These are phyloP conservation scores for Smittia sp. DNA, from an alignment of 2,888 invertebrate genomes.

Conservation along the genomic window DNA sequence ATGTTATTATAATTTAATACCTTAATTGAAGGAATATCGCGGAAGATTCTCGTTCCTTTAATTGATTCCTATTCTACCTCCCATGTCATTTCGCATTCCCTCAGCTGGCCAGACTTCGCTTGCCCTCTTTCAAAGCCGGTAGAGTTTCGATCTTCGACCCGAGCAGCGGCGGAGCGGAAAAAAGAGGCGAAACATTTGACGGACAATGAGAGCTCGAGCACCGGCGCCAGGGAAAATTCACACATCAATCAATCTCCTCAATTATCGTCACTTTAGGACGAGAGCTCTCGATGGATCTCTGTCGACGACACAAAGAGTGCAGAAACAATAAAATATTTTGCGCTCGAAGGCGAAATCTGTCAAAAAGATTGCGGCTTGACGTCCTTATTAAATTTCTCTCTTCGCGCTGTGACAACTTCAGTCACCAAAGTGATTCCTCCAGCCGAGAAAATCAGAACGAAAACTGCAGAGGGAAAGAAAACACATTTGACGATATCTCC, in stretches of 20 bases:
- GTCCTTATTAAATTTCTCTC: conserved; percentile 1
- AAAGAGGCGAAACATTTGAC: not conserved
- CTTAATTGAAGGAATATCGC: conserved; percentile 25
- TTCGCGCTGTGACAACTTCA: not conserved
- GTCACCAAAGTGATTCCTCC: not conserved
- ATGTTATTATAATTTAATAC: conserved; percentile 27
- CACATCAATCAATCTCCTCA: conserved; percentile 39
- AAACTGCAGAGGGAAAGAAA: not conserved
- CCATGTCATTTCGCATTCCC: conserved; percentile 16
- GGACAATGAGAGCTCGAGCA: not conserved
- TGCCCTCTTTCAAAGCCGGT: not conserved
- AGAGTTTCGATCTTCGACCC: conserved; percentile 5
- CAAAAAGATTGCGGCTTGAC: conserved; percentile 9
- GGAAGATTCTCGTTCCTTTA: conserved; percentile 1
- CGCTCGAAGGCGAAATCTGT: not conserved
- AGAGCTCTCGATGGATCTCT: not conserved
- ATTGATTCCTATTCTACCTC: conserved; percentile 33
- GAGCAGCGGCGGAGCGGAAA: not conserved
- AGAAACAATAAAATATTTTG: not conserved
- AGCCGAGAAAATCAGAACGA: not conserved
- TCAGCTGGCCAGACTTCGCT: no score
- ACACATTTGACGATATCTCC: conserved; percentile 35
- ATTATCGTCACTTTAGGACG: conserved; percentile 33
- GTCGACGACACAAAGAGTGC: not conserved
- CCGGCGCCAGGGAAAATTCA: conserved; percentile 15